Conservation (phyloP, 2,888 invertebrate species). For the Dendrolimus houi region DNA sequence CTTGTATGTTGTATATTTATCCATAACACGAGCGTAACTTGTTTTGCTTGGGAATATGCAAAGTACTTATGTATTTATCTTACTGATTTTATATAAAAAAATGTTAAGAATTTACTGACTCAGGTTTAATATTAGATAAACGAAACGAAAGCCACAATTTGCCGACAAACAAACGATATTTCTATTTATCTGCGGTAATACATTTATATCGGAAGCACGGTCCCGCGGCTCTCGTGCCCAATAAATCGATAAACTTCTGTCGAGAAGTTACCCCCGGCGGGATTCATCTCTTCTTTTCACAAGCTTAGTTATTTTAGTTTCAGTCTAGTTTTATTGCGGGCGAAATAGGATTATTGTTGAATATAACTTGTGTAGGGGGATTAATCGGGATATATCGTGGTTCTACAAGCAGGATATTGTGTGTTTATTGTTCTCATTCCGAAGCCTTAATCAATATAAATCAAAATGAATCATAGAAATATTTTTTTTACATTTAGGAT, state of each 20-base stretch:
- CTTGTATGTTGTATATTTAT: no score
- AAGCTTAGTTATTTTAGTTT: not conserved
- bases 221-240: slow-evolving; percentile 11
- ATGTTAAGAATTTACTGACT: no score
- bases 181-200: not conserved
- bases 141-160: not conserved
- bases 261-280: slow-evolving; percentile 14
- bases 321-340: not conserved
- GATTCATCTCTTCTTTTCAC: not conserved
- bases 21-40: no score
- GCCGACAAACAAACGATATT: not conserved
- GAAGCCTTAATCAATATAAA: no score
- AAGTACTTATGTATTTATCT: no score
- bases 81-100: no score
- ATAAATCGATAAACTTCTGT: slow-evolving; percentile 26
- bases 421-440: no score
- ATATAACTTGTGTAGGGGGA: not conserved
- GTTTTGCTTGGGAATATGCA: no score
- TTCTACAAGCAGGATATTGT: no score
- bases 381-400: not conserved
- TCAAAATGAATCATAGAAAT: no score
- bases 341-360: not conserved
- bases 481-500: no score
- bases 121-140: no score
- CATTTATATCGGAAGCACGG: not conserved